Evolutionary conservation across 2,888 invertebrate genomes (phyloP), one percentile per base, ranked within the genome.

Genomic region (Metopia argyrocephala): DNA sequence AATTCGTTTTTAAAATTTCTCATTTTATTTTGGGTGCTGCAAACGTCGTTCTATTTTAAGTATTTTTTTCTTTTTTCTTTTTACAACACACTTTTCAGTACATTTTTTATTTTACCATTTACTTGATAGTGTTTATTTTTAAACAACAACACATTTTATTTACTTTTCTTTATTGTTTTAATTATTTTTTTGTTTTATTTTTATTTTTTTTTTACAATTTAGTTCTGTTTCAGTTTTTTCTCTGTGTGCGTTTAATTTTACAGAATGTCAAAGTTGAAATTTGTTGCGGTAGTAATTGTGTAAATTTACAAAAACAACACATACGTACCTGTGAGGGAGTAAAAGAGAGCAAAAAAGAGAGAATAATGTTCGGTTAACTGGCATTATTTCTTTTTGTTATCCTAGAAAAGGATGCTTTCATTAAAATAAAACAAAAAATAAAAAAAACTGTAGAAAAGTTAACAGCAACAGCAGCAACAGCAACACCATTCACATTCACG

Each of bases 211-310:
- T 5, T 23, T 57, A 38, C 50, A 48, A 0, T 52, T 56, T 7
- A 27, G 12, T 27, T 28, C 18, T 31, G n/a, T 18, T 69, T 62
- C 23, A 31, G 31, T 56, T 64, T 57, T 48, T 18, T 46, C n/a
- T n/a, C 31, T 46, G 50, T 28, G 38, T 38, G 15, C 12, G 50
- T 28, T 57, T 45, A 46, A 12, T 38, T 15, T 46, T 28, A n/a
- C n/a, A 71, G 65, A 78, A 78, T 78, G 78, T 66, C 78, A 78
- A 66, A 78, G 78, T 78, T 78, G 52, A 78, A 61, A 46, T 78
- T 31, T 23, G 52, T 66, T 71, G 66, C 45, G 52, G 70, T 38
- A 65, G 70, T 66, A 78, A 78, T 21, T 66, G 45, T 48, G 18
- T 20, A 59, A 71, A 71, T 46, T 66, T 15, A 45, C 18, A 52